These are phyloP conservation scores for Luehdorfia chinensis DNA, from an alignment of 1,140 invertebrate species.

Conservation along the genomic window DNA sequence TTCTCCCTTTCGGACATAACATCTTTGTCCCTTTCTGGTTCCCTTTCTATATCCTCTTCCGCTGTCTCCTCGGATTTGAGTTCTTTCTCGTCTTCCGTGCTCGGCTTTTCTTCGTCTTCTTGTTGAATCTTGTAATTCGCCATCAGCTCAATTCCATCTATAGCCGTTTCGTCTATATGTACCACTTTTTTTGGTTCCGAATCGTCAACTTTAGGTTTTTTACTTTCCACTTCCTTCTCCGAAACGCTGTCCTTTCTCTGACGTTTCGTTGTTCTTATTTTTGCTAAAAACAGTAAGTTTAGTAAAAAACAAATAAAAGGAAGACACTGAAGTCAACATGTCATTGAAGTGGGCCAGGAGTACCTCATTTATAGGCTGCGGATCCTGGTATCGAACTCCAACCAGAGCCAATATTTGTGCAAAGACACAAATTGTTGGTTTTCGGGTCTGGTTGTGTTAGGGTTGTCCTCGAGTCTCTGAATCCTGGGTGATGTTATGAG, in stretches of 20 bases:
- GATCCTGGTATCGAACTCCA: no score
- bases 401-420: no score
- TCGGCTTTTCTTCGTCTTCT: slow-evolving; percentile 65
- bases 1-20: slow-evolving; percentile 60
- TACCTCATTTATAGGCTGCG: no score
- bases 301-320: slow-evolving; percentile 3
- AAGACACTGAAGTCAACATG: no score
- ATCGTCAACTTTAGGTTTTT: slow-evolving; percentile 58
- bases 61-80: slow-evolving; percentile 48
- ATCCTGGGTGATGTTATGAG: no score
- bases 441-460: no score
- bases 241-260: slow-evolving; percentile 78
- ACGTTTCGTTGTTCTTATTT: slow-evolving; percentile 77
- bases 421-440: no score
- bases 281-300: slow-evolving; percentile 37
- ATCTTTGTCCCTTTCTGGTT: slow-evolving; percentile 38
- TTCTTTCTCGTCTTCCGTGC: slow-evolving; percentile 64
- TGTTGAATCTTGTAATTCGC: slow-evolving; percentile 53
- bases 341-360: no score
- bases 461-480: no score
- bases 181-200: slow-evolving; percentile 48
- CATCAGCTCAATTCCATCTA: slow-evolving; percentile 73
- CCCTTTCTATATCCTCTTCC: slow-evolving; percentile 43
- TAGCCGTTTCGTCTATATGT: slow-evolving; percentile 71
- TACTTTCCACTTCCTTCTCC: slow-evolving; percentile 71